Evolutionary conservation across 2,797 vertebrate genomes (phyloP), one percentile per base, ranked within the genome.

Genomic region (Smutsia temminckii): DNA sequence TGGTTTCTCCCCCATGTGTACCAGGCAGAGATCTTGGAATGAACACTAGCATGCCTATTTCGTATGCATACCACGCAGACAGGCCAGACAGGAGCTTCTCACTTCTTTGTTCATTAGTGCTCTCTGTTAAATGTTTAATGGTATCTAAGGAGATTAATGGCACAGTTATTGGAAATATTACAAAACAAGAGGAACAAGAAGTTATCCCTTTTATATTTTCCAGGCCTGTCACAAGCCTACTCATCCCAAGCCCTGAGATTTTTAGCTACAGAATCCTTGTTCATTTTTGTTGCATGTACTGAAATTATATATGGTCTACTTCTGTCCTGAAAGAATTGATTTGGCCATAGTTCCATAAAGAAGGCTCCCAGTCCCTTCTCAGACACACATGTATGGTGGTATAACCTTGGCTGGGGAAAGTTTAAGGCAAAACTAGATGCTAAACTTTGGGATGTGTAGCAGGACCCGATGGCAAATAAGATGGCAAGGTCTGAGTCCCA

Each of bases 151-250:
- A 84, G 20, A 42, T 94, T 85, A 91, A 84, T n/a, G 74, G 51
- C 84, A 92, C 37, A 59, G 77, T 90, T 95, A 89, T 46, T 92
- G 78, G 68, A 96, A 95, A 88, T 57, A 90, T 46, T 72, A 49
- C 69, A 85, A 77, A 93, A 72, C 21, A 29, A 81, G 20, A 81
- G 51, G 37, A 37, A 71, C 72, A 94, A 68, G 68, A 95, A 49
- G 27, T 77, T 69, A 71, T 74, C 64, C 16, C 55, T 68, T 51
- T 74, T 91, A 16, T 13, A 23, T 85, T 94, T 91, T 64, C 77
- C 34, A 93, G 53, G 59, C 9, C 32, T 68, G 59, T 71, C 64
- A 89, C 21, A 74, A 87, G 42, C 8, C 13, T 7, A 64, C 59
- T 53, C 72, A 61, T 80, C 23, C 34, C 53, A 66, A 55, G 27